Evolutionary conservation across 2,888 invertebrate genomes (phyloP).

Genomic region (Drosophila histrio): DNA sequence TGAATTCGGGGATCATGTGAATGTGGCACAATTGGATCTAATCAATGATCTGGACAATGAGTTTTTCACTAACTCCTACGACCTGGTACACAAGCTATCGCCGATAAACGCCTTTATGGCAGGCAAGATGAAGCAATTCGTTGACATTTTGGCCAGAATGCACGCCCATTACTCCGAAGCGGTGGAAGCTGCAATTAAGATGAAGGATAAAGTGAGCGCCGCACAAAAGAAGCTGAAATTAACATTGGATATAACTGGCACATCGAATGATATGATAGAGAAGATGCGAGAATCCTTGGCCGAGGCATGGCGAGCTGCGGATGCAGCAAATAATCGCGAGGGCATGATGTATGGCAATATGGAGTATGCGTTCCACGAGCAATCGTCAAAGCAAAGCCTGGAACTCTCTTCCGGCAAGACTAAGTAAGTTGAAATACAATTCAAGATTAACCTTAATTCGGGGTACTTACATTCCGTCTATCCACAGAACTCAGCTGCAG

Average conservation of each 20-base stretch:
- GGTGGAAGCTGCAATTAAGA: slow-evolving; percentile 42
- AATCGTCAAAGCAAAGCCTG: not conserved
- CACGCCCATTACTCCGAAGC: slow-evolving; percentile 69
- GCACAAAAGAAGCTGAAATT: slow-evolving; percentile 75
- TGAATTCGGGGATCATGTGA: slow-evolving; percentile 29
- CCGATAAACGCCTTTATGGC: slow-evolving; percentile 63
- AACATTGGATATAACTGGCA: slow-evolving; percentile 74
- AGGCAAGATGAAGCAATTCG: slow-evolving; percentile 69
- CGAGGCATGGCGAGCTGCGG: slow-evolving; percentile 57
- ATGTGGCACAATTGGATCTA: slow-evolving; percentile 74
- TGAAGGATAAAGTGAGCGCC: slow-evolving; percentile 53
- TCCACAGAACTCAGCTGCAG: slow-evolving; percentile 17
- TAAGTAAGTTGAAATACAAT: not conserved
- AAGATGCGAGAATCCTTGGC: slow-evolving; percentile 60
- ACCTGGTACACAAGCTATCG: slow-evolving; percentile 66
- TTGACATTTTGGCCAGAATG: slow-evolving; percentile 71
- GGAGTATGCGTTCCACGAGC: not conserved
- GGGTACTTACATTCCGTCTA: not conserved
- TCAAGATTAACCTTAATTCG: not conserved
- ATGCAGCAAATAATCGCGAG: slow-evolving; percentile 36
- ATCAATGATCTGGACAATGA: slow-evolving; percentile 69
- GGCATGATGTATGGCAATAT: not conserved
- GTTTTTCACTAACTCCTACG: slow-evolving; percentile 67
- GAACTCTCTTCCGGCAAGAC: not conserved
- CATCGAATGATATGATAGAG: slow-evolving; percentile 71